A percentile compares a stretch with the other conserved stretches of the same genome.
Evolutionary conservation across 30 jellyfish, hydroid and myxozoan species (phyloP).

Genomic region (Hydractinia echinata): DNA sequence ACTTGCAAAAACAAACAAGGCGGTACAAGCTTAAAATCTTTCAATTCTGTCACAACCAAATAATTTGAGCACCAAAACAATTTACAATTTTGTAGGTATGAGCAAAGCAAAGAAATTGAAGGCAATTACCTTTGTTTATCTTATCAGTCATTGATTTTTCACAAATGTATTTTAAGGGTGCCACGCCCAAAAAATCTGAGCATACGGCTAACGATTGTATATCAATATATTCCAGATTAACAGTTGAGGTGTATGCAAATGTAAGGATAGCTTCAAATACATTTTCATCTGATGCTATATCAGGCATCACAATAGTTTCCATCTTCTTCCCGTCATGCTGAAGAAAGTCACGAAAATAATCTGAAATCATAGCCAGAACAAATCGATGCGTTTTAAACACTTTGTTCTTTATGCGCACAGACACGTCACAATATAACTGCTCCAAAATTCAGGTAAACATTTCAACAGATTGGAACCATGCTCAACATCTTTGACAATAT

Average conservation of each 20-base stretch:
- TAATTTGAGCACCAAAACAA: slow-evolving; percentile 2
- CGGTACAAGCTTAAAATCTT: too few species aligned
- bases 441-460: too few species aligned
- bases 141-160: background rate
- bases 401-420: background rate
- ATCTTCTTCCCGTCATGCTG: slow-evolving; percentile 17
- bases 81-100: background rate
- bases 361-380: slow-evolving; percentile 27
- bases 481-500: too few species aligned
- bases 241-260: slow-evolving; percentile 10
- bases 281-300: background rate
- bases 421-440: slow-evolving; percentile 15
- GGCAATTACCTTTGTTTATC: background rate
- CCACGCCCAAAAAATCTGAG: slow-evolving; percentile 21
- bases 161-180: too few species aligned
- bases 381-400: slow-evolving; percentile 24
- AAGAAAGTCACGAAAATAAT: slow-evolving; percentile 22
- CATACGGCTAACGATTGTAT: background rate
- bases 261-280: slow-evolving; percentile 3
- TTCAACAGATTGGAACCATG: too few species aligned
- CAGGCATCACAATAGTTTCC: background rate
- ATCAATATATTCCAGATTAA: background rate
- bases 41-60: too few species aligned
- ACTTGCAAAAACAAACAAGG: too few species aligned
- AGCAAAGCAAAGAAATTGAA: slow-evolving; percentile 2